Conservation (phyloP, 2,113 vertebrate species). For the Dicrurus megarhynchus region DNA sequence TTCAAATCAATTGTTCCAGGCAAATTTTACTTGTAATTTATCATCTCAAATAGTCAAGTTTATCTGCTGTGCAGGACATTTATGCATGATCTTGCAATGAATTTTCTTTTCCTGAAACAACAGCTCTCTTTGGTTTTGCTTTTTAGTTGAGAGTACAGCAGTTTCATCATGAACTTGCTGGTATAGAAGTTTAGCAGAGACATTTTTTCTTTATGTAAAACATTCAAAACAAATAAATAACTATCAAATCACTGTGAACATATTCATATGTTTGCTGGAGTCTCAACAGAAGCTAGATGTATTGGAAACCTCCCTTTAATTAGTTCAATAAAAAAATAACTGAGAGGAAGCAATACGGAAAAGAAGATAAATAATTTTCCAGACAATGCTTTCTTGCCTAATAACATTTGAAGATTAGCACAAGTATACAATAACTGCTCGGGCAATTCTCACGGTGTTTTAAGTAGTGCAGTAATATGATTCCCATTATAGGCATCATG, state of each 20-base stretch:
- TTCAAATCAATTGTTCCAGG: background rate
- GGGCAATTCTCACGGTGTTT: conserved; percentile 22
- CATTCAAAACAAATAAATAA: conserved; percentile 44
- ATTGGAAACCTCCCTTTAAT: conserved; percentile 66
- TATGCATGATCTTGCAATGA: background rate
- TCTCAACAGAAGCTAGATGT: conserved; percentile 38
- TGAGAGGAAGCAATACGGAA: conserved; percentile 47
- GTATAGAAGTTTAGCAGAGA: conserved; percentile 1
- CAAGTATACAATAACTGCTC: conserved; percentile 29
- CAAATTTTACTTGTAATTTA: background rate
- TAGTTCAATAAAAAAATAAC: conserved; percentile 71
- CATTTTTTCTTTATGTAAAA: conserved; percentile 21
- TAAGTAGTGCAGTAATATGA: background rate
- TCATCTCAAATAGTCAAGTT: background rate
- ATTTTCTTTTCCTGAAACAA: background rate
- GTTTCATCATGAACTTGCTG: background rate
- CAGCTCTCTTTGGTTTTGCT: background rate
- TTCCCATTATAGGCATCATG: background rate
- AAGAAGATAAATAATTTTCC: conserved; percentile 49
- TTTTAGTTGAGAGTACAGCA: background rate
- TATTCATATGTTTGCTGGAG: conserved; percentile 15
- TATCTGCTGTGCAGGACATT: background rate
- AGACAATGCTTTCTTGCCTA: conserved; percentile 60
- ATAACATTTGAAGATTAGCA: conserved; percentile 62
- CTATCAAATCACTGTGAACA: conserved; percentile 32